Percentiles rank a stretch among this genome's conserved stretches.
phyloP scores from a whole-genome alignment of 2,113 vertebrate genomes.

The Gobio gobio region DNA sequence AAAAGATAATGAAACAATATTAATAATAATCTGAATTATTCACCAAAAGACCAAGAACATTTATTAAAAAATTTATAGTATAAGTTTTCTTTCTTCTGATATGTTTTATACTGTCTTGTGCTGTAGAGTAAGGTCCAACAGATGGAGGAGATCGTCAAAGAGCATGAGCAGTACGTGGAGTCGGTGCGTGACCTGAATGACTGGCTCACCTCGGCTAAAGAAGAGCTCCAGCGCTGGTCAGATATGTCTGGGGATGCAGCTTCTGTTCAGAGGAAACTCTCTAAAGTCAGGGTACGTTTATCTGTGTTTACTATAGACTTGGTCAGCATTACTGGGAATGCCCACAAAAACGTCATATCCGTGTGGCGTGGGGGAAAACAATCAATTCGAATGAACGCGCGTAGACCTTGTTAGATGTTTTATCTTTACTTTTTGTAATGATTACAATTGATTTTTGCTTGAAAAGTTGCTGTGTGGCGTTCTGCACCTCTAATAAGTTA shows the following conservation, averaged over 20 bases:
- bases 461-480: too few species aligned
- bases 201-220: constrained; percentile 95
- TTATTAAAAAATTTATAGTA: too few species aligned
- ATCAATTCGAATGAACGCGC: too few species aligned
- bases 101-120: constrained; percentile 26
- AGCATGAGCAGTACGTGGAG: constrained; percentile 90
- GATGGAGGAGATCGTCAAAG: constrained; percentile 87
- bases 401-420: too few species aligned
- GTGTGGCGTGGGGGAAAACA: too few species aligned
- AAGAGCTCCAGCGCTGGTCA: constrained; percentile 95
- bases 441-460: too few species aligned
- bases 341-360: too few species aligned
- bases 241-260: constrained; percentile 87
- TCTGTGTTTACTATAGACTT: neutral
- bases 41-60: neutral
- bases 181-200: constrained; percentile 92
- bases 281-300: constrained; percentile 85
- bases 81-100: neutral
- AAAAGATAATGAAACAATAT: neutral
- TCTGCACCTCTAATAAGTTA: too few species aligned
- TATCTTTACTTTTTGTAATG: too few species aligned
- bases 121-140: constrained; percentile 89
- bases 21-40: neutral
- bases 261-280: constrained; percentile 86
- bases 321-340: too few species aligned